Conservation (phyloP, 1,140 invertebrate genomes). For the Mizuhopecten yessoensis region DNA sequence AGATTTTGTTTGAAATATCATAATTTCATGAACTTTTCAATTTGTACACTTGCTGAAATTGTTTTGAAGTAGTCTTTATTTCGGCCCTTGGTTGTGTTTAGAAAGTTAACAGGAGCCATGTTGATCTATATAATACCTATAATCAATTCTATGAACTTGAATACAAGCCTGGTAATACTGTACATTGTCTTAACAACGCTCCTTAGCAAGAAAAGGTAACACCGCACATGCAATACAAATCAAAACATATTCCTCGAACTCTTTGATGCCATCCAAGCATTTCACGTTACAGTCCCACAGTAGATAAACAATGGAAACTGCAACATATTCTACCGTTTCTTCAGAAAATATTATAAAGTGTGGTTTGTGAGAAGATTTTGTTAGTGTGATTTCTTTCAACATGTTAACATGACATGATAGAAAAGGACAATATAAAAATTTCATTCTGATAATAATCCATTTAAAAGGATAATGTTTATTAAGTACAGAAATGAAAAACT, state of each 20-base stretch:
- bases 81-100: too few species aligned
- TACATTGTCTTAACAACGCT: background rate
- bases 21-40: background rate
- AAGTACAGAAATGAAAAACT: background rate
- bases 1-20: too few species aligned
- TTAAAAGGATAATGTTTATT: background rate
- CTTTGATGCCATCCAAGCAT: background rate
- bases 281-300: background rate
- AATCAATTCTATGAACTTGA: background rate
- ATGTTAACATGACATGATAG: background rate
- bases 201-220: background rate
- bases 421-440: background rate
- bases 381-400: background rate
- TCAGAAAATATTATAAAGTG: conserved; percentile 1
- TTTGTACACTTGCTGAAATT: background rate
- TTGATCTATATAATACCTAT: conserved; percentile 3
- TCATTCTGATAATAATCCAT: background rate
- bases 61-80: background rate
- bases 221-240: background rate
- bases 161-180: background rate
- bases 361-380: too few species aligned
- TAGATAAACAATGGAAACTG: background rate
- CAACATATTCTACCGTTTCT: background rate
- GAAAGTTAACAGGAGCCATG: background rate
- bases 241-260: background rate